Conservation (phyloP, 2,888 invertebrate genomes). For the Lithophane semibrunnea region DNA sequence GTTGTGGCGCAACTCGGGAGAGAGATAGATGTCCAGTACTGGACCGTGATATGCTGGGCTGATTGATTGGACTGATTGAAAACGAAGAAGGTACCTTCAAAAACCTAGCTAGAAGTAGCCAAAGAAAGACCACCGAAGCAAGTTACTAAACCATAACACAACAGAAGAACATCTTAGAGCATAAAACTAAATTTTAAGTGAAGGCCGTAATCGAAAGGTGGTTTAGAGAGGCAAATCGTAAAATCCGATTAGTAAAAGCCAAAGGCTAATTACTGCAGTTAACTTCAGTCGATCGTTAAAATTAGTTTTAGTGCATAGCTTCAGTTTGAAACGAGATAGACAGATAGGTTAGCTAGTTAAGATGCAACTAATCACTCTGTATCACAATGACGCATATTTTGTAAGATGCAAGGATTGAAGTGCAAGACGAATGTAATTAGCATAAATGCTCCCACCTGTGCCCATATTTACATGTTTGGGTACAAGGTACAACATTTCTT, state of each 20-base stretch:
- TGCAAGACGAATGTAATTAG: slow-evolving; percentile 14
- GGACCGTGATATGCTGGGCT: background rate
- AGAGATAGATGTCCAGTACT: background rate
- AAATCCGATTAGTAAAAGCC: background rate
- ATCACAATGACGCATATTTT: slow-evolving; percentile 1
- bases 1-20: too few species aligned
- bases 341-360: slow-evolving; percentile 6
- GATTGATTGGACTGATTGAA: background rate
- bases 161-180: background rate
- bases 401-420: slow-evolving; percentile 3
- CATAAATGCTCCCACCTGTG: slow-evolving; percentile 20
- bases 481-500: background rate
- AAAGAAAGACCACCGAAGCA: background rate
- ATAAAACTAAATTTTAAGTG: background rate
- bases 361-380: slow-evolving; percentile 21
- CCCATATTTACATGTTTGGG: slow-evolving; percentile 1
- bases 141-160: background rate
- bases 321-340: background rate
- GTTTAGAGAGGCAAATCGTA: background rate
- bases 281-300: slow-evolving; percentile 9
- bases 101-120: background rate
- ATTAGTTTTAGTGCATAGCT: background rate
- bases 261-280: background rate
- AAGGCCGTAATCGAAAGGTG: background rate
- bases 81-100: background rate